Evolutionary conservation across 2,888 invertebrate species (phyloP), one percentile per base, ranked within the genome.

Genomic region (Hesperia comma): DNA sequence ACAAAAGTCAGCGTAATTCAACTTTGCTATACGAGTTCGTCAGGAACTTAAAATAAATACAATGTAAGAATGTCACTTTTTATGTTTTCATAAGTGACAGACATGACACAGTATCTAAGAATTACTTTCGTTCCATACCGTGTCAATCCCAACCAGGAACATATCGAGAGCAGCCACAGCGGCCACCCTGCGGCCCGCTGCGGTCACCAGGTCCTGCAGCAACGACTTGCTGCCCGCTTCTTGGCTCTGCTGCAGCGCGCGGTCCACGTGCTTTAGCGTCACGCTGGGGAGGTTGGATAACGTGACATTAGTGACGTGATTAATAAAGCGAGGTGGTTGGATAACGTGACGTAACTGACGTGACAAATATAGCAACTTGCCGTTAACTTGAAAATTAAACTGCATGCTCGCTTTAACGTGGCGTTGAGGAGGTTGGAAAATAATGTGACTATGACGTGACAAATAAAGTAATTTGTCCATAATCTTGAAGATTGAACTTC

Each of bases 141-240:
- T 96, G 74, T 96, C 96, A 54, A 97, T 95, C n/a, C 96, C 96
- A 40, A 97, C 97, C 8, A 96, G 87, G 79, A 96, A 96, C 82
- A 97, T 92, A 73, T 97, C 96, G 5, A 96, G 83, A 0, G 96
- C 95, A 4, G 96, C 94, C 43, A 96, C 94, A n/a, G 94, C 93
- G 0, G 96, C 95, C 0, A 94, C 94, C 75, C 94, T 93, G 0
- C 94, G 90, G 10, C 95, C 94, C 0, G 92, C 92, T 12, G 94
- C 92, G 0, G 93, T 86, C 56, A 96, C 88, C 68, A 96, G 87
- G 75, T 95, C 93, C 79, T 95, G 95, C 2, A 96, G 85, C 15
- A 96, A 85, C 0, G 96, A 96, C 54, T 93, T 92, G 73, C 94
- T 93, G 21, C 82, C 81, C 4, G 74, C 75, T 17, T 84, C 82